Percentiles rank a stretch among this genome's conserved stretches.
Conservation (phyloP, 2,888 invertebrate species). For the Eilema sororculum region DNA sequence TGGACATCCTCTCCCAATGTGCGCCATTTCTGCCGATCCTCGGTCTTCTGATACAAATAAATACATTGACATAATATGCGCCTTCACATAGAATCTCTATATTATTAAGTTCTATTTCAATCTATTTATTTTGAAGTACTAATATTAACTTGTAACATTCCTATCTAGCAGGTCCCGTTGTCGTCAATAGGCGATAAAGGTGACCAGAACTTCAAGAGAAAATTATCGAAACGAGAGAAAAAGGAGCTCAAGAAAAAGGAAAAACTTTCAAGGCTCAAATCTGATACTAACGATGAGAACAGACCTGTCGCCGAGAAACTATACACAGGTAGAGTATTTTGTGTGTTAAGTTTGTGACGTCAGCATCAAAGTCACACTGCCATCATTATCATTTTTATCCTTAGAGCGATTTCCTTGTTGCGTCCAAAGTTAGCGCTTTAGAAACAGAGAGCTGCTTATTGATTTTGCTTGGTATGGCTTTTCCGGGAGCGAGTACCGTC, state of each 20-base stretch:
- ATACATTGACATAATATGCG: too few relatives aligned
- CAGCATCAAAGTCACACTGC: background rate
- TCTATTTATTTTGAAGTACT: background rate
- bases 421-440: background rate
- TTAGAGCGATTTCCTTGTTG: background rate
- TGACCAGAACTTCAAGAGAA: conserved; percentile 95
- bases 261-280: conserved; percentile 93
- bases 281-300: conserved; percentile 89
- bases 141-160: background rate
- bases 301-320: conserved; percentile 96
- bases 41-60: too few relatives aligned
- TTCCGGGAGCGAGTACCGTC: background rate
- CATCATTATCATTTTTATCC: background rate
- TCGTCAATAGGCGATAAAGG: conserved; percentile 90
- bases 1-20: too few relatives aligned
- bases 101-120: background rate
- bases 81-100: background rate
- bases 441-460: too few relatives aligned
- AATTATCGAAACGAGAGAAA: conserved; percentile 98
- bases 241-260: conserved; percentile 98
- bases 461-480: background rate
- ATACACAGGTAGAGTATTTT: conserved; percentile 90
- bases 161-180: conserved; percentile 45
- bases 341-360: background rate
- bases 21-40: too few relatives aligned